Evolutionary conservation across 2,888 invertebrate genomes (phyloP).

Genomic region (Oscheius onirici): DNA sequence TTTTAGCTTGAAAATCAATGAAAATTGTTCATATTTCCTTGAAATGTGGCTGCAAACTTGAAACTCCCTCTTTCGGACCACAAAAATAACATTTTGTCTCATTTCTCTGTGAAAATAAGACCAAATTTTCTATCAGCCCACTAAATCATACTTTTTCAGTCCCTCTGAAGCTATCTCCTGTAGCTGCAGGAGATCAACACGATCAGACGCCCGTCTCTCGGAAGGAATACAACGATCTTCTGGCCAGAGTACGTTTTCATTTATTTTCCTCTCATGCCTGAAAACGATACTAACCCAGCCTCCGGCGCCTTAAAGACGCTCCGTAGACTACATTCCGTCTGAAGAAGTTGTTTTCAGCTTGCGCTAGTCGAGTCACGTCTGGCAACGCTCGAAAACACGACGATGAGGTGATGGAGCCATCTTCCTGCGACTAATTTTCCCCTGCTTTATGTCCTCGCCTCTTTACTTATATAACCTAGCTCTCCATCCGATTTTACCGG

Average conservation of each 20-base stretch:
- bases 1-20: too few species aligned
- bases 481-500: too few species aligned
- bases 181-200: neutral
- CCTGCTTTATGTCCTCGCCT: too few species aligned
- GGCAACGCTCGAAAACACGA: conserved; percentile 1
- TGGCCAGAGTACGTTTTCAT: conserved; percentile 14
- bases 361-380: conserved; percentile 13
- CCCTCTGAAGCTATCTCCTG: conserved; percentile 7
- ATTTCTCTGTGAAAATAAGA: too few species aligned
- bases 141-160: neutral
- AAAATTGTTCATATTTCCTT: too few species aligned
- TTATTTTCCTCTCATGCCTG: neutral
- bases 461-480: too few species aligned
- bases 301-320: neutral
- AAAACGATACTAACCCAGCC: neutral
- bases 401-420: neutral
- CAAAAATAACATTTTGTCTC: too few species aligned
- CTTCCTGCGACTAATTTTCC: too few species aligned
- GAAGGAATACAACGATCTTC: conserved; percentile 33
- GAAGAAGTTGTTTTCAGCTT: conserved; percentile 11
- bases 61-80: too few species aligned
- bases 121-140: too few species aligned
- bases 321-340: neutral
- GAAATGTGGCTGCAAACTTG: too few species aligned
- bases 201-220: conserved; percentile 4